Conservation (phyloP, 2,113 vertebrate genomes). For the Forbesichthys agassizii region DNA sequence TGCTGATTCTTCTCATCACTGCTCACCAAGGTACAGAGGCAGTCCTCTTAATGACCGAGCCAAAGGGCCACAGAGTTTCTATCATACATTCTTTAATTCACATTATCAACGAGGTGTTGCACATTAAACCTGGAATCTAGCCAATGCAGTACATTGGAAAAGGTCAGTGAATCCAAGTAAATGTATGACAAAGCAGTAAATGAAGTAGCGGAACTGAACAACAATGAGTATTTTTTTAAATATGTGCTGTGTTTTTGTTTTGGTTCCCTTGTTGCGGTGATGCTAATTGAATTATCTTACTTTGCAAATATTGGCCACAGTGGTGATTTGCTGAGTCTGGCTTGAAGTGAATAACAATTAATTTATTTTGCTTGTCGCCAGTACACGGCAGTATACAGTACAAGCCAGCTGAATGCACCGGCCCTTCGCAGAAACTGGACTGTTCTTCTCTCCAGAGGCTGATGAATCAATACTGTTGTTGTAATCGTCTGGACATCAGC, state of each 20-base stretch:
- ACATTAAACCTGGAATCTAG: neutral
- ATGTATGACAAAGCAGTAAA: neutral
- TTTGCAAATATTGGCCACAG: neutral
- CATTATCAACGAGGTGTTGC: constrained; percentile 19
- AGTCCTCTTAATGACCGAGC: constrained; percentile 37
- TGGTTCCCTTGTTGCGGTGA: neutral
- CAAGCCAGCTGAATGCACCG: too few species aligned
- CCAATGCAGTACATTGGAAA: neutral
- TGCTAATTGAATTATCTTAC: neutral
- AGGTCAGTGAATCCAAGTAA: neutral
- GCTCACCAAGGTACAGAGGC: constrained; percentile 23
- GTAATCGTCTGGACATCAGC: neutral
- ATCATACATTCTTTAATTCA: constrained; percentile 46
- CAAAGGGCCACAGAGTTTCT: constrained; percentile 22
- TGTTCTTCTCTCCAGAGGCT: too few species aligned
- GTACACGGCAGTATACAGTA: neutral
- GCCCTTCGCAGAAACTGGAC: too few species aligned
- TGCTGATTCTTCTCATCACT: constrained; percentile 12
- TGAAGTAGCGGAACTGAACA: neutral
- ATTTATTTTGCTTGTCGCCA: neutral
- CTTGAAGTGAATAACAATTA: neutral
- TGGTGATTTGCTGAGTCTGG: neutral
- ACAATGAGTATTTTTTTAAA: too few species aligned
- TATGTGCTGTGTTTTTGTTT: neutral
- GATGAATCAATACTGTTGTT: neutral